A percentile compares a stretch with the other conserved stretches of the same genome.
Evolutionary conservation across 2,797 vertebrate genomes (phyloP).

Genomic region (Darevskia nairensis): DNA sequence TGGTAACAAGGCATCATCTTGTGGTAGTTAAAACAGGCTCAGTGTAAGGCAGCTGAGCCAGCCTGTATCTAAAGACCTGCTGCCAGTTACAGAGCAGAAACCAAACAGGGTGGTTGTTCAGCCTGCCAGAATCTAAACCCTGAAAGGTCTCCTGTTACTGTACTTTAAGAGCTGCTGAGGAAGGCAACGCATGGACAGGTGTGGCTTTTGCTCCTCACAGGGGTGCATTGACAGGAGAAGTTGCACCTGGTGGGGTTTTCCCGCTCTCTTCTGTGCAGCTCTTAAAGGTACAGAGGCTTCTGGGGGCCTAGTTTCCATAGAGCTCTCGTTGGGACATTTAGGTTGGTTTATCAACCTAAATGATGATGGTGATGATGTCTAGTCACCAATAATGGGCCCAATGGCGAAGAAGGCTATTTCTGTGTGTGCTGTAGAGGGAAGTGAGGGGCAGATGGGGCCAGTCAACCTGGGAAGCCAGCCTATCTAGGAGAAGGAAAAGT

Average conservation of each 20-base stretch:
- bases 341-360: not conserved
- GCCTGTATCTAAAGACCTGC: not conserved
- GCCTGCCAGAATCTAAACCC: not conserved
- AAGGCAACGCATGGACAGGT: not conserved
- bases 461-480: too few species aligned
- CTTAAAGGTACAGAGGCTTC: not conserved
- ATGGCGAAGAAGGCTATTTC: too few species aligned
- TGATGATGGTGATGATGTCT: too few species aligned
- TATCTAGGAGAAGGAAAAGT: too few species aligned
- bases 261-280: not conserved
- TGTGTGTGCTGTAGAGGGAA: too few species aligned
- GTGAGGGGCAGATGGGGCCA: too few species aligned
- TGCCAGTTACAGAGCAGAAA: not conserved
- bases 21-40: not conserved
- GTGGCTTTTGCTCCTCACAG: not conserved
- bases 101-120: not conserved
- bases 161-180: not conserved
- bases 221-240: not conserved
- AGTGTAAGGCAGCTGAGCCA: slow-evolving; percentile 2
- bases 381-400: not conserved
- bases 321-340: not conserved
- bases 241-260: not conserved
- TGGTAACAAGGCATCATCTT: not conserved
- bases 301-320: too few species aligned
- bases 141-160: not conserved